Conservation (phyloP, 30 jellyfish, hydroid and myxozoan species). For the Cassiopea andromeda region DNA sequence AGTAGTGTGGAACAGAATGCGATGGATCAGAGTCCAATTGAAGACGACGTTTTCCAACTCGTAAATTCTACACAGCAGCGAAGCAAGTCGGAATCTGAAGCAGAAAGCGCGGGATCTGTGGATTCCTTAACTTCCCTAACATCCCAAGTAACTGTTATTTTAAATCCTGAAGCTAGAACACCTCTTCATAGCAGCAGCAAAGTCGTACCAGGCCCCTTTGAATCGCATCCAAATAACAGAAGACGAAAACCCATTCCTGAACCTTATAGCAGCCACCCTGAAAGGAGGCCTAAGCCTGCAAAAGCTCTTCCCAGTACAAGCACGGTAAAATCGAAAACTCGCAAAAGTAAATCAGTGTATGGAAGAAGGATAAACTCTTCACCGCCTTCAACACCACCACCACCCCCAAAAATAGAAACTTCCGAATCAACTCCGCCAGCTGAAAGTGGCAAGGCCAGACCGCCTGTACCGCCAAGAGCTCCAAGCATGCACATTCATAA, state of each 20-base stretch:
- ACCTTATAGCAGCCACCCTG: constrained; percentile 79
- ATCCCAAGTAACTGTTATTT: constrained; percentile 59
- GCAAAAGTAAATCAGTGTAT: constrained; percentile 35
- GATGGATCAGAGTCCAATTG: background rate
- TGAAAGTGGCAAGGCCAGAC: constrained; percentile 17
- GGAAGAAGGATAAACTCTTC: constrained; percentile 62
- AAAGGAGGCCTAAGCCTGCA: constrained; percentile 71
- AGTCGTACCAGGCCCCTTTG: constrained; percentile 31
- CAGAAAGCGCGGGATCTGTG: constrained; percentile 70
- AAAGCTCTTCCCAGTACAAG: constrained; percentile 30
- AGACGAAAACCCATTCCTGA: constrained; percentile 52
- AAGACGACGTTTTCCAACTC: background rate
- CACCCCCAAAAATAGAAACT: constrained; percentile 54
- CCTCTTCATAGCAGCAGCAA: background rate
- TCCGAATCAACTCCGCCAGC: constrained; percentile 1
- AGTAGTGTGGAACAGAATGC: no score
- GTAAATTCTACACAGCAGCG: constrained; percentile 22
- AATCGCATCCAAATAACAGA: constrained; percentile 24
- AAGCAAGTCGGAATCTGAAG: constrained; percentile 60
- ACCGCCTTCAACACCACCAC: constrained; percentile 86
- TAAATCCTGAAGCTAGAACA: constrained; percentile 26
- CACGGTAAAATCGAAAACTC: constrained; percentile 32
- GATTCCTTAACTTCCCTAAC: constrained; percentile 54
- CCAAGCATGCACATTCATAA: constrained; percentile 62
- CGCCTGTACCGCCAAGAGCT: constrained; percentile 81